Evolutionary conservation across 1,140 invertebrate species (phyloP).

Genomic region (Atopsyche davidsoni): DNA sequence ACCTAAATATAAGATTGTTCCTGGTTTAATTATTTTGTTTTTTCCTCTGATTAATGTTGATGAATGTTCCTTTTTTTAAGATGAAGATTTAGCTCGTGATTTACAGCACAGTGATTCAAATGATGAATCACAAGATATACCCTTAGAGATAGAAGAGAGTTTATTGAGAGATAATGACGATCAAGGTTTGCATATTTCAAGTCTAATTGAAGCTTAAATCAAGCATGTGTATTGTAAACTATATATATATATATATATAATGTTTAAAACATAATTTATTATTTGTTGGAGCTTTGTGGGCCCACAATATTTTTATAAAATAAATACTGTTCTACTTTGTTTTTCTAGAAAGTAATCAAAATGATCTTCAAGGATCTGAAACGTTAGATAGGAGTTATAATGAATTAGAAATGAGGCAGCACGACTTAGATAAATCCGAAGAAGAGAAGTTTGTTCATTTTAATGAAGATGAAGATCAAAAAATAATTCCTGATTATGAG

Average conservation of each 20-base stretch:
- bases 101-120: slow-evolving; percentile 46
- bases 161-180: slow-evolving; percentile 36
- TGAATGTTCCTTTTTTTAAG: slow-evolving; percentile 33
- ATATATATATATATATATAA: background rate
- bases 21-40: no score
- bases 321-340: slow-evolving; percentile 1
- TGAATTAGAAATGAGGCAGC: no score
- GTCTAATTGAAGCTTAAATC: no score
- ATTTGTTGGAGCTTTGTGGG: background rate
- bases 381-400: slow-evolving; percentile 21
- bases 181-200: slow-evolving; percentile 1
- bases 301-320: background rate
- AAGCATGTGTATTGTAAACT: no score
- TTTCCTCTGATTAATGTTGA: no score
- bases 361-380: slow-evolving; percentile 20
- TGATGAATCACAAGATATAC: slow-evolving; percentile 45
- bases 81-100: slow-evolving; percentile 42
- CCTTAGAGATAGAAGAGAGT: slow-evolving; percentile 45
- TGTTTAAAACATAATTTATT: no score
- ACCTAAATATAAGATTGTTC: no score
- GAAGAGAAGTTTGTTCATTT: slow-evolving; percentile 33
- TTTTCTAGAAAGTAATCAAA: slow-evolving; percentile 8
- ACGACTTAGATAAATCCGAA: slow-evolving; percentile 31
- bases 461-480: slow-evolving; percentile 26
- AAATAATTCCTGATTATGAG: slow-evolving; percentile 32